A percentile compares a stretch with the other conserved stretches of the same genome.
phyloP scores from a whole-genome alignment of 2,113 vertebrate species.

The Lepisosteus osseus region DNA sequence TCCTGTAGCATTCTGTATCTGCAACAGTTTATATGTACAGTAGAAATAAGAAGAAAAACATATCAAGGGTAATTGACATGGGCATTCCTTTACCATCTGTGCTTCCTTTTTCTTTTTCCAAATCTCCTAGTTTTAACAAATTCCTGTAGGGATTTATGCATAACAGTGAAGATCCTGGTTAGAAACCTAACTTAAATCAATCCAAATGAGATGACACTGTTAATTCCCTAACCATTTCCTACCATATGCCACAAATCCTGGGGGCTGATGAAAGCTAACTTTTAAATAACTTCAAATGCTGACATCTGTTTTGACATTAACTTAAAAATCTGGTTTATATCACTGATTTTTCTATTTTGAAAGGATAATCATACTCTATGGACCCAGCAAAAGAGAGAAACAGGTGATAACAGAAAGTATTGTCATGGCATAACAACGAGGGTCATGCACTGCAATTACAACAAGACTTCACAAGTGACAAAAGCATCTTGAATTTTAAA shows the following conservation, averaged over 20 bases:
- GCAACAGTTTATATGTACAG: conserved; percentile 11
- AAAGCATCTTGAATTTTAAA: neutral
- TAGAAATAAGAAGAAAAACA: neutral
- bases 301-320: conserved; percentile 67
- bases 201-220: conserved; percentile 66
- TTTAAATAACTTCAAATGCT: conserved; percentile 70
- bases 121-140: conserved; percentile 38
- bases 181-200: conserved; percentile 66
- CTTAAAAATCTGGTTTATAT: conserved; percentile 28
- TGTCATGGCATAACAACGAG: conserved; percentile 3
- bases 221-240: conserved; percentile 76
- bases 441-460: neutral
- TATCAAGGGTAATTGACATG: neutral
- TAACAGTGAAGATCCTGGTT: conserved; percentile 64
- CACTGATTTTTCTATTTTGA: neutral
- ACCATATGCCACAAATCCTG: conserved; percentile 77
- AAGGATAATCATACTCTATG: neutral
- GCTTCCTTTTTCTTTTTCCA: conserved; percentile 31
- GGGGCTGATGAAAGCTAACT: conserved; percentile 71
- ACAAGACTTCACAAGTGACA: neutral
- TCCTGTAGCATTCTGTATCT: conserved; percentile 6
- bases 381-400: neutral
- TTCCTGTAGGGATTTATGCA: conserved; percentile 65
- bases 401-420: neutral
- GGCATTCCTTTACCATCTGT: conserved; percentile 25